phyloP scores from a whole-genome alignment of 2,797 vertebrate species.

The Cossypha dichroa region DNA sequence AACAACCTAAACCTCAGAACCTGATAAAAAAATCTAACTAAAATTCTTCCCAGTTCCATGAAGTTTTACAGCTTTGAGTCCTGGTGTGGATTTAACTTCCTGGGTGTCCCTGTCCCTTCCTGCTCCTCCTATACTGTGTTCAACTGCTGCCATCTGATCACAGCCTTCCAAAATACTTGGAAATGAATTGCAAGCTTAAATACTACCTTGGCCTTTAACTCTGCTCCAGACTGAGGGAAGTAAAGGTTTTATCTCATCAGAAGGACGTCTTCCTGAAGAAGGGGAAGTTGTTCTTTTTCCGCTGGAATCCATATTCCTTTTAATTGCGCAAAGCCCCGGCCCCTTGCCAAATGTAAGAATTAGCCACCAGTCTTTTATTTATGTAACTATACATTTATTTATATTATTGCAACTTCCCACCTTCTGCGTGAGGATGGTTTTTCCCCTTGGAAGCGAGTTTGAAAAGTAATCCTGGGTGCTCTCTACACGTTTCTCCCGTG shows the following conservation, averaged over 20 bases:
- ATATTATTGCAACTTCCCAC: neutral
- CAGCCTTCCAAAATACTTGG: neutral
- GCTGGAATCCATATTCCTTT: neutral
- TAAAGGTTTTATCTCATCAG: conserved; percentile 28
- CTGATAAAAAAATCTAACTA: neutral
- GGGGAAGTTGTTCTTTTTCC: neutral
- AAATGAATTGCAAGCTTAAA: conserved; percentile 46
- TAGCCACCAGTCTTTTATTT: neutral
- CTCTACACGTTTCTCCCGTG: neutral
- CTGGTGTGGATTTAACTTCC: neutral
- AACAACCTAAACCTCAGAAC: neutral
- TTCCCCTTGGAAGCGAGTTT: neutral
- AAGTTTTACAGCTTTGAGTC: neutral
- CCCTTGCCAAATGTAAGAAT: neutral
- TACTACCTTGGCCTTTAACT: conserved; percentile 48
- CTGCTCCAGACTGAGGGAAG: neutral
- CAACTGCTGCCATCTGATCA: neutral
- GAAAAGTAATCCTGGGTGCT: neutral
- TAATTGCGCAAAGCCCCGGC: neutral
- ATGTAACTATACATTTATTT: neutral
- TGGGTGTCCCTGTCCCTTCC: neutral
- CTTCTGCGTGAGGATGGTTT: neutral
- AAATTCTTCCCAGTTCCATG: neutral
- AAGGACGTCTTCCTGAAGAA: neutral
- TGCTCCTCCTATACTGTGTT: neutral